These are phyloP conservation scores for Aphidius ervi DNA, from an alignment of 1,140 invertebrate species.

Conservation along the genomic window DNA sequence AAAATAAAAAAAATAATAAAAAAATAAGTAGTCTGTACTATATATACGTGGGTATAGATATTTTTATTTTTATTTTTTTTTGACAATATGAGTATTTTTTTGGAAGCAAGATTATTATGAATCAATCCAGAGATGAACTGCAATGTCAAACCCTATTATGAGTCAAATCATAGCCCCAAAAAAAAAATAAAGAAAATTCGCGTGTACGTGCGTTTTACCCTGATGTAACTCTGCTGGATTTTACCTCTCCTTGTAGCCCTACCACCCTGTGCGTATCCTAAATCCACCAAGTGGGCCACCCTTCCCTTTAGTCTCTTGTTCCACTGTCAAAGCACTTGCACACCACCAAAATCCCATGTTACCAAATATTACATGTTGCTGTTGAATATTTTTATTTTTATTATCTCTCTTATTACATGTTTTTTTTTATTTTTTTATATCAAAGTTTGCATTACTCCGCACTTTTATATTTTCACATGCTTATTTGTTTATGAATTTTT, in stretches of 20 bases:
- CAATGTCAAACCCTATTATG: conserved; percentile 14
- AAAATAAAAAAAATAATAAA: too few species aligned
- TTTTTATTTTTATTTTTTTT: conserved; percentile 2
- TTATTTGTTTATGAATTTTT: too few species aligned
- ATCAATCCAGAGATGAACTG: conserved; percentile 13
- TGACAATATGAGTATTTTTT: conserved; percentile 12
- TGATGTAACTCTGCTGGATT: too few species aligned
- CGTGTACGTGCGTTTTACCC: neutral
- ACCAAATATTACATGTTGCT: too few species aligned
- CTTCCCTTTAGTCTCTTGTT: conserved; percentile 20
- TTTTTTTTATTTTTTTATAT: too few species aligned
- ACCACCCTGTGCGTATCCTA: too few species aligned
- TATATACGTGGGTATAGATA: too few species aligned
- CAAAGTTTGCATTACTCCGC: too few species aligned
- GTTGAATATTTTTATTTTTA: too few species aligned
- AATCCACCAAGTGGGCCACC: neutral
- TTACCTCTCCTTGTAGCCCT: conserved; percentile 1
- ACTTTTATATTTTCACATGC: too few species aligned
- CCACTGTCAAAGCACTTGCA: conserved; percentile 13
- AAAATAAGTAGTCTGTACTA: too few species aligned
- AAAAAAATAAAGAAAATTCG: neutral
- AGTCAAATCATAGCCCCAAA: neutral
- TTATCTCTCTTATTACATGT: too few species aligned
- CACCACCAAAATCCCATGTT: conserved; percentile 10
- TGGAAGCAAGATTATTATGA: conserved; percentile 15